These are phyloP conservation scores for Brachionus plicatilis DNA, from an alignment of 1,140 invertebrate genomes.

Conservation along the genomic window DNA sequence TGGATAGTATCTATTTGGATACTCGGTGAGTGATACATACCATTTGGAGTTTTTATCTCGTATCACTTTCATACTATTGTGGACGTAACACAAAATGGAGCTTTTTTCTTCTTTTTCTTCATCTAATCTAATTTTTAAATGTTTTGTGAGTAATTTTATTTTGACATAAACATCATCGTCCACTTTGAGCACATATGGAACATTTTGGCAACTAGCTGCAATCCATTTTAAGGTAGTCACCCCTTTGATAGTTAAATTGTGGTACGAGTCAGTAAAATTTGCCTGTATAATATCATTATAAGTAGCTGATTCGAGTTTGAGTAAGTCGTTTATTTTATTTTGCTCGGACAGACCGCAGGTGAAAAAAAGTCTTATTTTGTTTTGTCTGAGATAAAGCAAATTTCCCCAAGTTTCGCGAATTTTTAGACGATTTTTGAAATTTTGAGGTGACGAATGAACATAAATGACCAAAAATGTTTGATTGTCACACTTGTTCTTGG, in stretches of 20 bases:
- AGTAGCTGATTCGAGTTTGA: conserved; percentile 39
- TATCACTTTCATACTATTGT: neutral
- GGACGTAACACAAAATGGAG: conserved; percentile 19
- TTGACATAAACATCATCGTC: conserved; percentile 44
- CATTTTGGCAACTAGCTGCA: conserved; percentile 35
- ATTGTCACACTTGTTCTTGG: neutral
- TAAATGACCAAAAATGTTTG: conserved; percentile 16
- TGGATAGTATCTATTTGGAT: neutral
- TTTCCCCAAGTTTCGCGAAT: conserved; percentile 43
- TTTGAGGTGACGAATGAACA: conserved; percentile 40
- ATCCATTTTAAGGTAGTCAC: conserved; percentile 44
- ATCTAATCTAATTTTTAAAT: neutral
- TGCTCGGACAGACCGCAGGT: neutral
- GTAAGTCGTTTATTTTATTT: neutral
- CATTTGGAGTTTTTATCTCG: conserved; percentile 2
- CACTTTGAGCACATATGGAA: conserved; percentile 41
- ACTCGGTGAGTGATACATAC: neutral
- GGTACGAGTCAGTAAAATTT: conserved; percentile 43
- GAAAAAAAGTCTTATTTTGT: neutral
- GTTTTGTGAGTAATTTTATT: neutral
- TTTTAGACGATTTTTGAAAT: conserved; percentile 41
- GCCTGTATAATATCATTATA: conserved; percentile 44
- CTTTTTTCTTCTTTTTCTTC: neutral
- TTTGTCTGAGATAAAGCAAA: neutral
- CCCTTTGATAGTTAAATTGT: conserved; percentile 43